These are phyloP conservation scores for Pollicipes pollicipes DNA, from an alignment of 1,140 invertebrate genomes.

Conservation along the genomic window DNA sequence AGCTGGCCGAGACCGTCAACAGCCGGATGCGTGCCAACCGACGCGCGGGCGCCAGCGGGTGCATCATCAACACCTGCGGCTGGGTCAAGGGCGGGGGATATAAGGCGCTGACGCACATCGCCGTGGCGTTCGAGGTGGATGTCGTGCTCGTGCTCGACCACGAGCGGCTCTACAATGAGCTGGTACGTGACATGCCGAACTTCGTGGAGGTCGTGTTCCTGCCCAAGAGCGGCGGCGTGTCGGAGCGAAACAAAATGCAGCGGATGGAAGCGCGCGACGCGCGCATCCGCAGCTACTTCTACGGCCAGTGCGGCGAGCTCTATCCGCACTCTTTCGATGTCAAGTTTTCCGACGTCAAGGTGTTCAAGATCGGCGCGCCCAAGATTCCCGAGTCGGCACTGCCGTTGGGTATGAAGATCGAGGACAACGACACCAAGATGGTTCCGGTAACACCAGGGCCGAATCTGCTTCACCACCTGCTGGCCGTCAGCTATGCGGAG, in stretches of 20 bases:
- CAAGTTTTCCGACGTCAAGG: constrained; percentile 32
- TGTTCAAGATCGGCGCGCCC: constrained; percentile 89
- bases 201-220: constrained; percentile 84
- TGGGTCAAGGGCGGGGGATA: constrained; percentile 88
- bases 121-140: constrained; percentile 86
- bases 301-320: constrained; percentile 59
- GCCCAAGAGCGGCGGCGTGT: constrained; percentile 92
- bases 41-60: constrained; percentile 67
- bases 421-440: constrained; percentile 81
- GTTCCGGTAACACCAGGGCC: constrained; percentile 46
- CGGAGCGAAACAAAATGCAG: constrained; percentile 53
- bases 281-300: constrained; percentile 85
- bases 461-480: constrained; percentile 64
- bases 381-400: constrained; percentile 81
- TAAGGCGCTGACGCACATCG: constrained; percentile 60
- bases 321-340: constrained; percentile 37
- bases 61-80: constrained; percentile 94
- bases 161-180: constrained; percentile 84
- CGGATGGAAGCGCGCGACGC: constrained; percentile 57
- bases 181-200: constrained; percentile 76
- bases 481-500: constrained; percentile 64
- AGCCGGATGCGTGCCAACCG: constrained; percentile 69
- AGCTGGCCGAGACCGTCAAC: constrained; percentile 68
- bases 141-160: constrained; percentile 92
- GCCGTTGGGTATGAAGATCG: constrained; percentile 83